Conservation (phyloP, 2,888 invertebrate genomes). For the Monoplex corrugatus region DNA sequence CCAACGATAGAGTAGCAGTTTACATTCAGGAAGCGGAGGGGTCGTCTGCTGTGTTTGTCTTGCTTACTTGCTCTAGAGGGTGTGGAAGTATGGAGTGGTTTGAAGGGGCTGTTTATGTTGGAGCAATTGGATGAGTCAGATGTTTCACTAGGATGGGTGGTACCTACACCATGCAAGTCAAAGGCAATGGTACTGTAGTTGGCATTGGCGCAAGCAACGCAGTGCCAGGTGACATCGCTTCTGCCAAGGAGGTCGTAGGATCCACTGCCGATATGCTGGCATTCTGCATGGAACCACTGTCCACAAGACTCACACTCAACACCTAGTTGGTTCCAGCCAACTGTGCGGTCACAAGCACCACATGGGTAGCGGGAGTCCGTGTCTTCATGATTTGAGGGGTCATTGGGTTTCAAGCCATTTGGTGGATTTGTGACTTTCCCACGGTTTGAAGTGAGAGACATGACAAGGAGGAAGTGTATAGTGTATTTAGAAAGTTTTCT, state of each 20-base stretch:
- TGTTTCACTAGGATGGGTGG: slow-evolving; percentile 1
- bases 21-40: neutral
- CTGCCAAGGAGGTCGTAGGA: slow-evolving; percentile 36
- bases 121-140: slow-evolving; percentile 4
- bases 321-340: slow-evolving; percentile 1
- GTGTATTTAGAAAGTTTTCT: neutral
- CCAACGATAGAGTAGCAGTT: slow-evolving; percentile 20
- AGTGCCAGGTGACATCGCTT: slow-evolving; percentile 33
- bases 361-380: neutral
- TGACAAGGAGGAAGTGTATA: neutral
- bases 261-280: slow-evolving; percentile 24
- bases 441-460: slow-evolving; percentile 2
- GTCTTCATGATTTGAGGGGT: slow-evolving; percentile 3
- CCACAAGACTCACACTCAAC: neutral
- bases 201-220: neutral
- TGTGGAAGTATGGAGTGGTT: slow-evolving; percentile 24
- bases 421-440: neutral
- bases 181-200: slow-evolving; percentile 32
- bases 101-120: slow-evolving; percentile 18
- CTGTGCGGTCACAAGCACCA: neutral
- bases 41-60: neutral
- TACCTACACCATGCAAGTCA: slow-evolving; percentile 29
- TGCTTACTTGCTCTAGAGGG: slow-evolving; percentile 7
- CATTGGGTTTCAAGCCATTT: neutral
- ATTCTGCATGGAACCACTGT: slow-evolving; percentile 30